phyloP scores from a whole-genome alignment of 2,797 vertebrate species.

The Sebastiscus tertius region DNA sequence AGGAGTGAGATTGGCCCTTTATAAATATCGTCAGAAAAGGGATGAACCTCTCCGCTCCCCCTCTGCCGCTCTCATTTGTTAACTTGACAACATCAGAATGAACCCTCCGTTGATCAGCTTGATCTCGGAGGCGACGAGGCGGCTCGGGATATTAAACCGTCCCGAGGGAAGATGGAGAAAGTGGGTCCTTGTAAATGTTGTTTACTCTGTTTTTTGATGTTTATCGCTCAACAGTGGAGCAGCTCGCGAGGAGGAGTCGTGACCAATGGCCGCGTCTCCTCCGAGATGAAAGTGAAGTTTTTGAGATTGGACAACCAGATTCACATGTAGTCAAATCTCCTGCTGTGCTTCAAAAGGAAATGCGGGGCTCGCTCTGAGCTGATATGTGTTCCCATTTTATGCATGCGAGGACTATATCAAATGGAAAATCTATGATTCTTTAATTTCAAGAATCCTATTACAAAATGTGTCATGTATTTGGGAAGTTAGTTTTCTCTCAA shows the following conservation, averaged over 20 bases:
- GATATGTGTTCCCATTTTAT: background rate
- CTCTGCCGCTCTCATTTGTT: slow-evolving; percentile 51
- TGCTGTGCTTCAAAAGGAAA: slow-evolving; percentile 2
- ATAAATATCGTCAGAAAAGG: slow-evolving; percentile 37
- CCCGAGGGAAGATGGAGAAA: background rate
- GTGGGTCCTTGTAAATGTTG: slow-evolving; percentile 51
- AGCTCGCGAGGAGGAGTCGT: background rate
- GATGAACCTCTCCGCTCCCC: slow-evolving; percentile 38
- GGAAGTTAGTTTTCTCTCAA: background rate
- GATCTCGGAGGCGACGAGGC: slow-evolving; percentile 36
- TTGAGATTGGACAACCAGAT: slow-evolving; percentile 34
- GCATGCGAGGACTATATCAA: background rate
- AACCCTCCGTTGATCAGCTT: slow-evolving; percentile 42
- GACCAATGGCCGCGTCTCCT: slow-evolving; percentile 11
- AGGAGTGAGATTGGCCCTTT: slow-evolving; percentile 52
- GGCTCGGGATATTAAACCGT: slow-evolving; percentile 59
- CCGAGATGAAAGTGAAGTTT: slow-evolving; percentile 34
- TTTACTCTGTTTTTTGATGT: slow-evolving; percentile 44
- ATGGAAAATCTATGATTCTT: background rate
- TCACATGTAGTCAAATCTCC: background rate
- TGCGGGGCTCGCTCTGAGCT: background rate
- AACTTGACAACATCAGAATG: slow-evolving; percentile 58
- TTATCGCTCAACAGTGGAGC: slow-evolving; percentile 26
- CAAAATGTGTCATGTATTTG: background rate
- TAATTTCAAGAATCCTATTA: background rate